These are phyloP conservation scores for Syngnathus rostellatus DNA, from an alignment of 2,797 vertebrate genomes.

Conservation along the genomic window DNA sequence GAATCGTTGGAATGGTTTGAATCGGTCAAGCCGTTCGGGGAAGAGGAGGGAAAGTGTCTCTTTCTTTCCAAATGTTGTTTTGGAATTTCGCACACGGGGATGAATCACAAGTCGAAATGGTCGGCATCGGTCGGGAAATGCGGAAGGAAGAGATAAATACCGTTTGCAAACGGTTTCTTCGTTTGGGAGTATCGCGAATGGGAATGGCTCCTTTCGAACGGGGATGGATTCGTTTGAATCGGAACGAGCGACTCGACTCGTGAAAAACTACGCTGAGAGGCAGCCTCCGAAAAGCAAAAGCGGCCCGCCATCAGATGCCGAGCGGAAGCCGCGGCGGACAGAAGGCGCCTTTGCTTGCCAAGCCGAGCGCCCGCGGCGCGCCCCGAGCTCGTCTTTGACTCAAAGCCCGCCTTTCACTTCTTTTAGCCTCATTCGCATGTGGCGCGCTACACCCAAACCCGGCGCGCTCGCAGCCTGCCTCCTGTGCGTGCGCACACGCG, in stretches of 20 bases:
- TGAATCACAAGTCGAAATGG: too few species aligned
- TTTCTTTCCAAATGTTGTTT: too few species aligned
- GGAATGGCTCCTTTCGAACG: too few species aligned
- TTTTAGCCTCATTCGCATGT: constrained; percentile 88
- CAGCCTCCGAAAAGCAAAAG: constrained; percentile 65
- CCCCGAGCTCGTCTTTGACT: constrained; percentile 90
- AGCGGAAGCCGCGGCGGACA: constrained; percentile 81
- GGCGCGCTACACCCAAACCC: constrained; percentile 70
- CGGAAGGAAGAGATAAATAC: too few species aligned
- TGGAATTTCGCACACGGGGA: too few species aligned
- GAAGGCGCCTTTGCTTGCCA: constrained; percentile 82
- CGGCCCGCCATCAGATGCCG: constrained; percentile 75
- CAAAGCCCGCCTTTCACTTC: constrained; percentile 86
- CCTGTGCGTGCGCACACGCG: constrained; percentile 2
- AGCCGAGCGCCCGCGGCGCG: constrained; percentile 87
- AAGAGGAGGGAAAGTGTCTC: too few species aligned
- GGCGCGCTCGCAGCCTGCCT: constrained; percentile 66
- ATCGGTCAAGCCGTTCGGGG: too few species aligned
- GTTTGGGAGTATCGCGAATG: too few species aligned
- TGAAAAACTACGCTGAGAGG: constrained; percentile 66
- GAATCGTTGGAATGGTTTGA: not conserved
- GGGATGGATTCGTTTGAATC: not conserved
- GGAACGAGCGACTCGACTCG: constrained; percentile 49
- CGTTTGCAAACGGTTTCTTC: too few species aligned
- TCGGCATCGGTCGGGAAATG: too few species aligned